phyloP scores from a whole-genome alignment of 2,113 vertebrate species.

The Cyanoderma ruficeps region DNA sequence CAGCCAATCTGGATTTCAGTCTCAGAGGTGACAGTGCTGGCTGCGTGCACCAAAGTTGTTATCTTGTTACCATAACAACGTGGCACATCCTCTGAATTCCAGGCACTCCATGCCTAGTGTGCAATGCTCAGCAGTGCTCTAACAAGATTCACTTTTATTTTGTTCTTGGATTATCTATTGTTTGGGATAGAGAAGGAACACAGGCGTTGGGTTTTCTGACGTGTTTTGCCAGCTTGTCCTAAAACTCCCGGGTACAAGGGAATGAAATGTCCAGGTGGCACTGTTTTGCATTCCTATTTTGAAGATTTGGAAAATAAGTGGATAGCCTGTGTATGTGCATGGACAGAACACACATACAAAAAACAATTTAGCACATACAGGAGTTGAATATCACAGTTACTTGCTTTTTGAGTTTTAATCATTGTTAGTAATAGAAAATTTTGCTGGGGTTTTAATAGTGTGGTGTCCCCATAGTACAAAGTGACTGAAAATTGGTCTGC shows the following conservation, averaged over 20 bases:
- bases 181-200: slow-evolving; percentile 6
- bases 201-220: background rate
- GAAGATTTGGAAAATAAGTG: background rate
- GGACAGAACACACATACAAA: background rate
- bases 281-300: background rate
- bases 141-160: slow-evolving; percentile 55
- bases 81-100: slow-evolving; percentile 47
- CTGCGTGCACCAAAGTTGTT: slow-evolving; percentile 38
- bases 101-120: background rate
- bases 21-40: background rate
- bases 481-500: background rate
- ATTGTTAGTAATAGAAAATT: background rate
- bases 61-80: slow-evolving; percentile 71
- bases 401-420: background rate
- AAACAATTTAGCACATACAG: fast-evolving
- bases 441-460: background rate
- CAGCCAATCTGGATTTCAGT: slow-evolving; percentile 9
- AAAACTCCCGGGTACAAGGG: background rate
- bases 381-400: background rate
- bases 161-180: slow-evolving; percentile 38
- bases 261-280: background rate
- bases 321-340: background rate
- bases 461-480: background rate
- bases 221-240: background rate
- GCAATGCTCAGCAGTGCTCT: slow-evolving; percentile 17